phyloP scores from a whole-genome alignment of 2,797 vertebrate species.

The Etheostoma nigrum region DNA sequence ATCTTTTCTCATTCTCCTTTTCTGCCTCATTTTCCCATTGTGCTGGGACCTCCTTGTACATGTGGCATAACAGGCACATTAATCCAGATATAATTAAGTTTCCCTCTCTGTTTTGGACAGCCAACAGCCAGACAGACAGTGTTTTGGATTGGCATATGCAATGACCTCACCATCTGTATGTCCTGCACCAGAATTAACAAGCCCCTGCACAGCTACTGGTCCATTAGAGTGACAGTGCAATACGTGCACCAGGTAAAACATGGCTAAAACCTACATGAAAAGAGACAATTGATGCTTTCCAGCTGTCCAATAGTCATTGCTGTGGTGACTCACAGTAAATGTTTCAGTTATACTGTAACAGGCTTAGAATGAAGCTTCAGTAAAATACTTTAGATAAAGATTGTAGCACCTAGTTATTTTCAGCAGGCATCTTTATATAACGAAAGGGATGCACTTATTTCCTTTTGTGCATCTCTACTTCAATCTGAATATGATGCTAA shows the following conservation, averaged over 20 bases:
- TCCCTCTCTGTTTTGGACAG: constrained; percentile 34
- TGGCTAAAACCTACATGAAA: constrained; percentile 15
- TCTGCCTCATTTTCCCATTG: background rate
- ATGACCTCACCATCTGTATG: constrained; percentile 36
- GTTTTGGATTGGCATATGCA: constrained; percentile 35
- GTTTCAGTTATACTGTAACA: background rate
- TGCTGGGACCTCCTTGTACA: constrained; percentile 11
- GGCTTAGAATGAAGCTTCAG: background rate
- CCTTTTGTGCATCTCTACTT: constrained; percentile 5
- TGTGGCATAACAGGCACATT: constrained; percentile 20
- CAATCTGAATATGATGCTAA: constrained; percentile 1
- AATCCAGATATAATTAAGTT: constrained; percentile 52
- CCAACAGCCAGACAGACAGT: constrained; percentile 25
- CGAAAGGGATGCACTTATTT: background rate
- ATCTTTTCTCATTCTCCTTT: background rate
- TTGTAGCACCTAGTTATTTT: background rate
- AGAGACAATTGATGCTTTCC: constrained; percentile 4
- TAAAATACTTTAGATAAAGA: background rate
- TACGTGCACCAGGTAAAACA: background rate
- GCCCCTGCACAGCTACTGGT: background rate
- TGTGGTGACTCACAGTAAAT: background rate
- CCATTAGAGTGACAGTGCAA: constrained; percentile 4
- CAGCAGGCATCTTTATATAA: background rate
- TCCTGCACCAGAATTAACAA: constrained; percentile 29
- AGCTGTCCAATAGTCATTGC: background rate